phyloP scores from a whole-genome alignment of 2,888 invertebrate species.

The Heteropelma amictum region DNA sequence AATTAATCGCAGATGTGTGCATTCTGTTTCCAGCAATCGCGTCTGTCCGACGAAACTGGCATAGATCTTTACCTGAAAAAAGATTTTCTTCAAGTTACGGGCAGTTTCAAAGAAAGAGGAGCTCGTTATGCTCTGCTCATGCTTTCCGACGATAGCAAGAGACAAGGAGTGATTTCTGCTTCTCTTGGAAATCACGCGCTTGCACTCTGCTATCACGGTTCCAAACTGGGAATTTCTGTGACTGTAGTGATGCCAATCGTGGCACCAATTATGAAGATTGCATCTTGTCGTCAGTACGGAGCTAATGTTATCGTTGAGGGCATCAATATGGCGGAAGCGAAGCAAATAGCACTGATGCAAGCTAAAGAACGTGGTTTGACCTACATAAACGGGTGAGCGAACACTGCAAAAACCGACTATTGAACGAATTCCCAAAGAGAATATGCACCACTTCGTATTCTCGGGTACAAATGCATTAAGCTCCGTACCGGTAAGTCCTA shows the following conservation, averaged over 20 bases:
- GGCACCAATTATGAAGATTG: constrained; percentile 97
- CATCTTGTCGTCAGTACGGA: constrained; percentile 90
- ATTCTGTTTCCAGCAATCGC: constrained; percentile 84
- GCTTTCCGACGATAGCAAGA: constrained; percentile 85
- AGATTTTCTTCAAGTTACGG: constrained; percentile 96
- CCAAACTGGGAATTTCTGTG: constrained; percentile 81
- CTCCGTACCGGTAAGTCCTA: neutral
- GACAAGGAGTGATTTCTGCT: constrained; percentile 92
- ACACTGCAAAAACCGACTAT: neutral
- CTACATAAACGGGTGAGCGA: constrained; percentile 93
- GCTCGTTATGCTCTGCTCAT: constrained; percentile 91
- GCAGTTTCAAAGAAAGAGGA: constrained; percentile 97
- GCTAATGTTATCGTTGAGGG: constrained; percentile 92
- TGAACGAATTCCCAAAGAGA: neutral
- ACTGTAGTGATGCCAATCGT: constrained; percentile 96
- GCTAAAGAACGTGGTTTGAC: constrained; percentile 85
- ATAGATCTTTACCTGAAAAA: constrained; percentile 96
- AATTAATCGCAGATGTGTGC: neutral
- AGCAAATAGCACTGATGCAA: constrained; percentile 86
- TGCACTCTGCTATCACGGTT: constrained; percentile 86
- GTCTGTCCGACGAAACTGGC: constrained; percentile 86
- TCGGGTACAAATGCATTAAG: constrained; percentile 18
- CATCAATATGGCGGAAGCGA: constrained; percentile 91
- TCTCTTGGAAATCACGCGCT: constrained; percentile 97
- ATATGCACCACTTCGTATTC: constrained; percentile 6